Evolutionary conservation across 2,797 vertebrate genomes (phyloP).

Genomic region (Syngnathus acus): DNA sequence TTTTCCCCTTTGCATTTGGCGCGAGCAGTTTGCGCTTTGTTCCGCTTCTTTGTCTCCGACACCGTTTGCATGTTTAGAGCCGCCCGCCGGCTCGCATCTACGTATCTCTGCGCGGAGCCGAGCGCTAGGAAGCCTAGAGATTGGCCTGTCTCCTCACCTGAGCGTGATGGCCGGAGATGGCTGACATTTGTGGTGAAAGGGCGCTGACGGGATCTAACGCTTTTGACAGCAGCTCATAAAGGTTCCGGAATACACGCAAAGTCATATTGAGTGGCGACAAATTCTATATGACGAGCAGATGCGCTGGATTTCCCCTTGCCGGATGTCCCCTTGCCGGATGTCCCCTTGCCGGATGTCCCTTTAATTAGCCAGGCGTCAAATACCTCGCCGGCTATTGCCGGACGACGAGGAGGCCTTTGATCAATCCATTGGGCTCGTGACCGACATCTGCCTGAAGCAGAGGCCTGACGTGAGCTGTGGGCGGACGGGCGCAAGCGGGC

Average conservation of each 20-base stretch:
- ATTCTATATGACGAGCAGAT: neutral
- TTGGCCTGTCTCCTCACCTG: constrained; percentile 26
- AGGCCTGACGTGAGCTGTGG: constrained; percentile 28
- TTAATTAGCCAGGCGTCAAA: constrained; percentile 2
- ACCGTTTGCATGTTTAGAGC: constrained; percentile 15
- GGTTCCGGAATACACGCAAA: constrained; percentile 11
- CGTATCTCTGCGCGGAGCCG: constrained; percentile 16
- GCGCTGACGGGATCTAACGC: constrained; percentile 22
- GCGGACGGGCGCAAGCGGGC: constrained; percentile 20
- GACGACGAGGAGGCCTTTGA: constrained; percentile 36
- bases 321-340: no score
- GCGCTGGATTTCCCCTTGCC: no score
- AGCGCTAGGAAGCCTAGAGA: constrained; percentile 19
- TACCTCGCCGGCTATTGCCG: constrained; percentile 37
- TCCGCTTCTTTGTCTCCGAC: constrained; percentile 12
- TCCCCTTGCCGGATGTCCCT: no score
- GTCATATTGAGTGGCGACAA: constrained; percentile 2
- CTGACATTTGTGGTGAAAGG: constrained; percentile 23
- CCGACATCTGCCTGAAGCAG: constrained; percentile 39
- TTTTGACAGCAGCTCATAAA: constrained; percentile 16
- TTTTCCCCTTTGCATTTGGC: neutral
- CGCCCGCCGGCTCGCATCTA: constrained; percentile 13
- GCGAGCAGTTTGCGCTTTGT: neutral
- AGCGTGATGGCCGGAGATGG: constrained; percentile 23
- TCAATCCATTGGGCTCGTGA: constrained; percentile 54